These are phyloP conservation scores for Passer montanus DNA, from an alignment of 2,113 vertebrate genomes.

Conservation along the genomic window DNA sequence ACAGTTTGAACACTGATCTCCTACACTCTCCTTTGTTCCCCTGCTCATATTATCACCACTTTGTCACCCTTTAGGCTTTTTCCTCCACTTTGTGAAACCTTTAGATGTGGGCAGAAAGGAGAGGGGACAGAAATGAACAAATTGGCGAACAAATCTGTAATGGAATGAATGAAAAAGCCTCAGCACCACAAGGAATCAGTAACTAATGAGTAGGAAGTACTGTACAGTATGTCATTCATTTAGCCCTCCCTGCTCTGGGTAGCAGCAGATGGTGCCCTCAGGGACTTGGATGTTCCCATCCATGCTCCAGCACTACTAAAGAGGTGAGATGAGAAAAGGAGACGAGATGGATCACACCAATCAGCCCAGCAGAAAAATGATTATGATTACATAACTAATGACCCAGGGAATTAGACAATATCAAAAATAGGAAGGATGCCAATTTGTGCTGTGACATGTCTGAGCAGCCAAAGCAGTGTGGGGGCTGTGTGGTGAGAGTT, in stretches of 20 bases:
- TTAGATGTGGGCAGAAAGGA: not conserved
- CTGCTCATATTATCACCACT: not conserved
- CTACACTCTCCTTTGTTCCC: not conserved
- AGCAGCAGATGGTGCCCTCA: slow-evolving; percentile 73
- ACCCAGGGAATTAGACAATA: slow-evolving; percentile 73
- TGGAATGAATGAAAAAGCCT: not conserved
- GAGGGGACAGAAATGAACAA: not conserved
- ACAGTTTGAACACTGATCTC: slow-evolving; percentile 2
- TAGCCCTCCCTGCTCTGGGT: slow-evolving; percentile 48
- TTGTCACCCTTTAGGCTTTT: not conserved
- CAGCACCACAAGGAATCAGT: not conserved
- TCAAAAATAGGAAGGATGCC: slow-evolving; percentile 56
- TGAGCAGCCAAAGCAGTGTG: slow-evolving; percentile 7
- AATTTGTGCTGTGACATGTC: slow-evolving; percentile 37
- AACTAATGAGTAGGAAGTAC: slow-evolving; percentile 55
- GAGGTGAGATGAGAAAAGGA: slow-evolving; percentile 54
- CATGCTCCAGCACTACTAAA: slow-evolving; percentile 48
- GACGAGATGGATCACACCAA: slow-evolving; percentile 56
- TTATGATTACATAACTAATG: slow-evolving; percentile 75
- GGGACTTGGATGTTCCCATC: slow-evolving; percentile 67
- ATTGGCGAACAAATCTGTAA: not conserved
- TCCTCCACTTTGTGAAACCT: not conserved
- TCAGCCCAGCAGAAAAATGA: slow-evolving; percentile 73
- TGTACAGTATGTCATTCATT: slow-evolving; percentile 60
- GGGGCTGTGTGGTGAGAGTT: not conserved